Evolutionary conservation across 2,113 vertebrate genomes (phyloP), one percentile per base, ranked within the genome.

Genomic region (Peromyscus californicus): DNA sequence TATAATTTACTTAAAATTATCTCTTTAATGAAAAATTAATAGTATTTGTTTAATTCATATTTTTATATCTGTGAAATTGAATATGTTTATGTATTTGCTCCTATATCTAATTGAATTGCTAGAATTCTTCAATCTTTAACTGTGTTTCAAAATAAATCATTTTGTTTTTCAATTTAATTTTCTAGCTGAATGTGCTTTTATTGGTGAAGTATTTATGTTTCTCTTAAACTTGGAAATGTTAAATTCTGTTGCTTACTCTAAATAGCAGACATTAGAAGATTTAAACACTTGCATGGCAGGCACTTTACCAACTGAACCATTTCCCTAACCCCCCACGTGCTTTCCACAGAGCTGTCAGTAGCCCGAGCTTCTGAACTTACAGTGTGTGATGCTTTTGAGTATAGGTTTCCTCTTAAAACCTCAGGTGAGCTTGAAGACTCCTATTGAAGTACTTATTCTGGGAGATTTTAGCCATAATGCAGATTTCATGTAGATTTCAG

Each of bases 151-250:
- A 83, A 92, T 89, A 91, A 36, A 63, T 89, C 31, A 61, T 51
- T 67, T 93, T 86, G 29, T 48, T 80, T 90, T 95, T 85, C n/a
- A 94, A 22, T 95, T 61, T 90, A 90, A 61, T 82, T 97, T 95
- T 94, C 31, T 29, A 87, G 9, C 33, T 87, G 54, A 21, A 22
- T 86, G 24, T 61, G 29, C 57, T 94, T 93, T 80, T 85, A 65
- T 72, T 94, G 84, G 15, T 61, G 51, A 17, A 48, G 0, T 82
- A 69, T 85, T 65, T 86, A 67, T 86, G 31, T 67, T 48, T 48
- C 63, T 87, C 63, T 48, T 86, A 91, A 61, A 87, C 83, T 31
- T 86, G 89, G 83, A 93, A 33, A 96, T 79, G 61, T 45, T 90
- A 74, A 91, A 76, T 85, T 92, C 11, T 63, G 31, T 90, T 82